These are phyloP conservation scores for Nesometra sesokonis DNA, from an alignment of 35 echinoderm and acorn worm species.

Conservation along the genomic window DNA sequence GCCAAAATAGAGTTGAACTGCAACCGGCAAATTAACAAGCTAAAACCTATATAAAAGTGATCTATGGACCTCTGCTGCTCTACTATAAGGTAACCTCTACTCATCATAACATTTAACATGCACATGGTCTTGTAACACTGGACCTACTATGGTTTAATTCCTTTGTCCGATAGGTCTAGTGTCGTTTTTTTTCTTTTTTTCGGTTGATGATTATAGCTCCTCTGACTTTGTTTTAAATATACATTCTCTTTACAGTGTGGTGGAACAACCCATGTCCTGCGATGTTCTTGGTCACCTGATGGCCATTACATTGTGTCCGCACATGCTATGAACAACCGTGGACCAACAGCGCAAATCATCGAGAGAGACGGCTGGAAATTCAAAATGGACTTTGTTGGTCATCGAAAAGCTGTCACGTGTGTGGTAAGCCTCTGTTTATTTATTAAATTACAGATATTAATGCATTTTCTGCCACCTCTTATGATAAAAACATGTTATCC, in stretches of 20 bases:
- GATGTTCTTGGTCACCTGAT: conserved; percentile 90
- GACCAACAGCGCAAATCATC: conserved; percentile 92
- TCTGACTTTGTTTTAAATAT: too few species aligned
- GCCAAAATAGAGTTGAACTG: too few species aligned
- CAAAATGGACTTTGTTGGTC: conserved; percentile 99
- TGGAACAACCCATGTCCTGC: conserved; percentile 71
- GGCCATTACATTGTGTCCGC: conserved; percentile 85
- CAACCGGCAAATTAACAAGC: too few species aligned
- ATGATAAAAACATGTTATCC: too few species aligned
- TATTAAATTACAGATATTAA: too few species aligned
- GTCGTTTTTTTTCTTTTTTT: neutral
- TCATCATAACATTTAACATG: too few species aligned
- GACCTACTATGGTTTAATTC: neutral
- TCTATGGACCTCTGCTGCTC: too few species aligned
- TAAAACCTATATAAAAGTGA: too few species aligned
- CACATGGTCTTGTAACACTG: too few species aligned
- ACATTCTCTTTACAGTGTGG: conserved; percentile 54
- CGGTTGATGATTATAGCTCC: too few species aligned
- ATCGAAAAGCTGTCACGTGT: conserved; percentile 94
- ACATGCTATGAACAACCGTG: conserved; percentile 94
- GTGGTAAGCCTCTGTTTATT: conserved; percentile 86
- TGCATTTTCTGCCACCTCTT: too few species aligned
- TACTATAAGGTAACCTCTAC: too few species aligned
- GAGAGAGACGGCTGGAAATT: conserved; percentile 89
- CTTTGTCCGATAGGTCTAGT: neutral